phyloP scores from a whole-genome alignment of 2,888 invertebrate species.

The Molanna angustata region DNA sequence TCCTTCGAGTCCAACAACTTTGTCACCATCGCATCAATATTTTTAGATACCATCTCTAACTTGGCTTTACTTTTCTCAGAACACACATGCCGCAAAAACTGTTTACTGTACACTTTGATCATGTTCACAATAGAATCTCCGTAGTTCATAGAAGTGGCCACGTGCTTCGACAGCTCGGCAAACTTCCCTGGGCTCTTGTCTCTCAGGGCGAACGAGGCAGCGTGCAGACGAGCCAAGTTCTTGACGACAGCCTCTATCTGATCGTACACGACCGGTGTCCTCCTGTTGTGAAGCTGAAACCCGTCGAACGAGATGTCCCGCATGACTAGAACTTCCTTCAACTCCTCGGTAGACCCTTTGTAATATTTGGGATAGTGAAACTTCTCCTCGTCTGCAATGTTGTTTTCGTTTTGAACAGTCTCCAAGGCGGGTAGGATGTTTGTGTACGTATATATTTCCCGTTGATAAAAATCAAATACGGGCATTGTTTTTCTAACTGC shows the following conservation, averaged over 20 bases:
- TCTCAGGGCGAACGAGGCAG: conserved; percentile 33
- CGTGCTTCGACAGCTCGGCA: conserved; percentile 11
- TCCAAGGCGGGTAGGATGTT: conserved; percentile 14
- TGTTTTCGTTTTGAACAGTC: conserved; percentile 2
- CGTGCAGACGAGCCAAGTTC: conserved; percentile 34
- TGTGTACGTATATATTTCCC: conserved; percentile 16
- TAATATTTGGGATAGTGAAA: conserved; percentile 15
- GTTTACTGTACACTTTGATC: no score
- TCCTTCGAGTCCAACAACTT: neutral
- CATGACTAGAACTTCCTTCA: conserved; percentile 30
- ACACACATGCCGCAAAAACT: neutral
- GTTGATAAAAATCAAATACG: conserved; percentile 18
- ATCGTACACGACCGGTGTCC: conserved; percentile 22
- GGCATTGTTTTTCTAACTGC: no score
- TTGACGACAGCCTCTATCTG: conserved; percentile 28
- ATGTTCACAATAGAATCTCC: conserved; percentile 5
- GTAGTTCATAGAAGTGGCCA: neutral
- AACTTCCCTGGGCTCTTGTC: conserved; percentile 30
- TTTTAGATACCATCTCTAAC: neutral
- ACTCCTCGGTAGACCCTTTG: neutral
- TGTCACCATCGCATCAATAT: neutral
- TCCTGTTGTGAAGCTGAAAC: conserved; percentile 26
- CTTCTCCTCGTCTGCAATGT: neutral
- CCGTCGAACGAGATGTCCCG: conserved; percentile 30
- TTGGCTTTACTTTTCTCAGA: neutral